Base-by-base conservation (phyloP, 2,888 invertebrate genomes). In the Drosophila prostipennis region DNA sequence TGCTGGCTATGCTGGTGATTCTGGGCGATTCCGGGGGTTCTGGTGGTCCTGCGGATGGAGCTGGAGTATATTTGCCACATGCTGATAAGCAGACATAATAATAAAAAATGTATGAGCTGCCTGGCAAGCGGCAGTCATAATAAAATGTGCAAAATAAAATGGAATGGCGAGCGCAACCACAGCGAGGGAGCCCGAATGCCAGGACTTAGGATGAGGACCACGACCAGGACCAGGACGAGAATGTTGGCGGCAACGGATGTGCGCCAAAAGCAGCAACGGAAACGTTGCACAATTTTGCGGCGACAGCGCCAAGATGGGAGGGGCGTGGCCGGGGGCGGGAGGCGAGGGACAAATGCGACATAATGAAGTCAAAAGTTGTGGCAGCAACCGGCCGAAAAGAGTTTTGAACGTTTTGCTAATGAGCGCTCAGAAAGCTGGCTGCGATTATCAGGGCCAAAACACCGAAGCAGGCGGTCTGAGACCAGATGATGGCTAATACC, bases 61-160 rank as follows among this genome's bases (percentile, higher is more conserved):
- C 77, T 68, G 78, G 85, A 82, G 81, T 81, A 85, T 83, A 83
- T 83, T 83, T 83, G 82, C 82, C 82, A 86, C 82, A 83, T 83
- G 82, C 82, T 83, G 82, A 83, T 83, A 83, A 83, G 82, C 82
- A 83, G 82, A 83, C 82, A 83, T 83, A 83, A 83, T 83, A 86
- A 83, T 83, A 83, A 83, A 83, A 83, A 83, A 83, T 83, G 82
- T 83, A 83, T 83, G 82, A 58, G 73, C 76, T 76, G 83, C 76
- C 57, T 60, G 72, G 59, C 72, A 83, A 82, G 75, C 83, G 79
- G 71, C 73, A 79, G 80, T 79, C 86, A 86, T 83, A 83, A 86
- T 83, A 83, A 83, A 83, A 83, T 86, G 80, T 83, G 82, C 79
- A 86, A 83, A 86, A 83, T 83, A 83, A 83, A 83, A 83, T 74